These are phyloP conservation scores for Tamias sibiricus DNA, from an alignment of 2,113 vertebrate genomes.

Conservation along the genomic window DNA sequence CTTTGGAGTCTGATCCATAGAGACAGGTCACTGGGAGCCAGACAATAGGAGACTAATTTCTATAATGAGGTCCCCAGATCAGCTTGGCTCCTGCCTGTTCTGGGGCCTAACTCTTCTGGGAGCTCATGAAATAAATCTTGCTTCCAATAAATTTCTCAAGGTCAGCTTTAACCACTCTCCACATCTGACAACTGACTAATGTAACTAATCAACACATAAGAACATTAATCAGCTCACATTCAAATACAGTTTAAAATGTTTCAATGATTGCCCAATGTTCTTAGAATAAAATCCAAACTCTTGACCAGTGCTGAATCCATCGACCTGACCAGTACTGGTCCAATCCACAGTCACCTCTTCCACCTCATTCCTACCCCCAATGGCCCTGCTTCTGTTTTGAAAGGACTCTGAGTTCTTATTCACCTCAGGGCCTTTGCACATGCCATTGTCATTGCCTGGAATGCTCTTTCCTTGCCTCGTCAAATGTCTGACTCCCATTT, in stretches of 20 bases:
- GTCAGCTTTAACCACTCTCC: background rate
- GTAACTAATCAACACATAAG: background rate
- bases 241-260: background rate
- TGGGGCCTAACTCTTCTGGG: background rate
- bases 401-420: background rate
- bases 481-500: background rate
- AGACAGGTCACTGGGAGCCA: background rate
- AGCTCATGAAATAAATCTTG: background rate
- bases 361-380: background rate
- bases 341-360: background rate
- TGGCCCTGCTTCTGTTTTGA: background rate
- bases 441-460: background rate
- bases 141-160: background rate
- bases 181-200: background rate
- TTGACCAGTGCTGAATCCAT: background rate
- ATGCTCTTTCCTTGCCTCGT: background rate
- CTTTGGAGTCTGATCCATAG: background rate
- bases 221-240: background rate
- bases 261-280: background rate
- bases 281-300: conserved; percentile 11
- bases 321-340: too few relatives aligned
- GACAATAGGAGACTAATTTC: background rate
- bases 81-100: background rate
- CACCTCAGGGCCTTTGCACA: background rate
- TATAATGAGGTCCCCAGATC: background rate